phyloP scores from a whole-genome alignment of 92 coral and sea anemone genomes.

The Heteractis magnifica region DNA sequence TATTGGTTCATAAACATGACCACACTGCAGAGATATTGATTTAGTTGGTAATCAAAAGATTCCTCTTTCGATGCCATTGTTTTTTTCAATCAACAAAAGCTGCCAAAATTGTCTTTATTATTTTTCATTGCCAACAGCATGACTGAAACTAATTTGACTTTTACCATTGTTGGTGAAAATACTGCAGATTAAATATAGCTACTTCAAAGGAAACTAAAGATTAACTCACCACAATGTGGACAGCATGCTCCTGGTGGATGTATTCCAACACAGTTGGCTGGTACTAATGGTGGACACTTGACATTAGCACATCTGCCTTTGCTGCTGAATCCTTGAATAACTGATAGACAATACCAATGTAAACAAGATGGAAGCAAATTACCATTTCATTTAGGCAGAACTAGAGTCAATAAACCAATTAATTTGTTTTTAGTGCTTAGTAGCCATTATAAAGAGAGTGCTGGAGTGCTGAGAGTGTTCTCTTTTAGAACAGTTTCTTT shows the following conservation, averaged over 20 bases:
- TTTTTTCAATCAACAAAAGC: no score
- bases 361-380: background rate
- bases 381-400: background rate
- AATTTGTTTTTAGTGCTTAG: background rate
- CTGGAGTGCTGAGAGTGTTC: no score
- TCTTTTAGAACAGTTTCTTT: no score
- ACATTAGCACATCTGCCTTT: conserved; percentile 66
- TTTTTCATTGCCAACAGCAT: no score
- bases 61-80: no score
- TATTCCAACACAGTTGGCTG: conserved; percentile 77
- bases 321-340: conserved; percentile 25
- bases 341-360: background rate
- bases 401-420: background rate
- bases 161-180: background rate
- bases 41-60: no score
- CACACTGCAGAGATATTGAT: no score
- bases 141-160: background rate
- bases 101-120: no score
- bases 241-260: conserved; percentile 98
- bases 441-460: no score
- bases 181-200: background rate
- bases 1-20: no score
- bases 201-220: background rate
- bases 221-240: conserved; percentile 82
- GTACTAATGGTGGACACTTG: conserved; percentile 74